Percentiles rank a stretch among this genome's conserved stretches.
phyloP scores from a whole-genome alignment of 2,888 invertebrate species.

The Formica aserva region DNA sequence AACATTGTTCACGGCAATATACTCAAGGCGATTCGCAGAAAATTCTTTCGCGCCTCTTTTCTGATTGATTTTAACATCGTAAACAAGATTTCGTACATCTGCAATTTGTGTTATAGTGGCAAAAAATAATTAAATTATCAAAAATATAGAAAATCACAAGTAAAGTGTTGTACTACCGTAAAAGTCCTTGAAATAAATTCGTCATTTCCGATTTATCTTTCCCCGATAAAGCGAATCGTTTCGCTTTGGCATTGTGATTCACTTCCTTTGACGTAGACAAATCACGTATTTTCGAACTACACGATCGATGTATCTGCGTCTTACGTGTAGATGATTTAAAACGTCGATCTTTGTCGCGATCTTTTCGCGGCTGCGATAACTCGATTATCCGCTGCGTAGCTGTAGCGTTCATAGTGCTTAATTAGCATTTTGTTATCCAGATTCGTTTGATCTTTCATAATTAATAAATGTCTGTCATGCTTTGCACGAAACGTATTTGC shows the following conservation, averaged over 20 bases:
- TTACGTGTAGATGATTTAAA: neutral
- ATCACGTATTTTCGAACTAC: constrained; percentile 16
- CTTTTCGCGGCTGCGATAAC: constrained; percentile 67
- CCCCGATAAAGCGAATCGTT: neutral
- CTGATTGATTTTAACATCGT: neutral
- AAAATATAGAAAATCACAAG: neutral
- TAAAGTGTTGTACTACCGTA: neutral
- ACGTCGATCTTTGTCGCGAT: neutral
- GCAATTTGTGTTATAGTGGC: neutral
- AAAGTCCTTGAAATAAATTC: neutral
- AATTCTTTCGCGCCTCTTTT: neutral
- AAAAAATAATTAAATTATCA: neutral
- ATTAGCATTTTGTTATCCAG: neutral
- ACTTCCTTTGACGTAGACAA: neutral
- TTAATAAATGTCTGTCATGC: neutral
- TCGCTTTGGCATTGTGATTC: neutral
- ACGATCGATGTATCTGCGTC: constrained; percentile 5
- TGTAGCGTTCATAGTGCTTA: neutral
- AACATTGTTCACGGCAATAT: neutral
- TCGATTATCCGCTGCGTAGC: constrained; percentile 72
- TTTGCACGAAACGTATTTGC: neutral
- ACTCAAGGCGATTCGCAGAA: neutral
- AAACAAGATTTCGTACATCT: neutral
- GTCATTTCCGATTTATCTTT: neutral
- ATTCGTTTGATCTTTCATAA: neutral